Evolutionary conservation across 92 coral and sea anemone genomes (phyloP), one percentile per base, ranked within the genome.

Genomic region (Metridium senile): DNA sequence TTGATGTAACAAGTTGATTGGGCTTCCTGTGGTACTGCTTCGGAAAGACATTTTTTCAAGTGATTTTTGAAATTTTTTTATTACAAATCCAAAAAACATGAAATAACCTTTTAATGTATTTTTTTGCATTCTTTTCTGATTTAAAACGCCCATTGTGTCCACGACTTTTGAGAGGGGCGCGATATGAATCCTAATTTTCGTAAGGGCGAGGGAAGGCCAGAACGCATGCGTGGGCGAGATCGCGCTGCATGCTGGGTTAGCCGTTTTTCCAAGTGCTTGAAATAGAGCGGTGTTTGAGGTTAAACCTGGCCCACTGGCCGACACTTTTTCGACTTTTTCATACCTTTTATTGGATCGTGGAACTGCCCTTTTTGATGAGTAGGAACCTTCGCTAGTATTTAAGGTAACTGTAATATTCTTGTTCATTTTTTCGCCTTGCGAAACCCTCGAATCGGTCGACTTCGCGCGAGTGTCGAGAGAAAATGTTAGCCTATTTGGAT

Each of bases 201-300:
- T 4, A 78, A 78, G 83, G 83, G 83, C 83, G 83, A 78, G 83
- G 83, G 64, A 51, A 31, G 54, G 23, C 59, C 43, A 58, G 57
- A 70, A 82, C 97, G 89, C 97, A 91, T 75, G 97, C 87, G 93
- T 77, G 74, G 20, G 77, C 25, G 18, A 35, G 32, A 69, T 89
- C 88, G 90, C 97, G 61, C 65, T 88, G 97, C 91, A 91, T 91
- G 88, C 88, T 91, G 97, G 97, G 97, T 76, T 91, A 88, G 93
- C 97, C 97, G 93, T 91, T 91, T 91, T 91, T 80, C 97, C 90
- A 81, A 88, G 97, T 90, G 95, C 86, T 88, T 85, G 93, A 88
- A 91, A 71, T 76, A 89, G 90, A 91, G 93, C 97, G 93, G 97
- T 91, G 97, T 91, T 88, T 88, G 97, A 91, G 97, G 88, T 91